Conservation (phyloP, 2,797 vertebrate species). For the Cottoperca gobio region DNA sequence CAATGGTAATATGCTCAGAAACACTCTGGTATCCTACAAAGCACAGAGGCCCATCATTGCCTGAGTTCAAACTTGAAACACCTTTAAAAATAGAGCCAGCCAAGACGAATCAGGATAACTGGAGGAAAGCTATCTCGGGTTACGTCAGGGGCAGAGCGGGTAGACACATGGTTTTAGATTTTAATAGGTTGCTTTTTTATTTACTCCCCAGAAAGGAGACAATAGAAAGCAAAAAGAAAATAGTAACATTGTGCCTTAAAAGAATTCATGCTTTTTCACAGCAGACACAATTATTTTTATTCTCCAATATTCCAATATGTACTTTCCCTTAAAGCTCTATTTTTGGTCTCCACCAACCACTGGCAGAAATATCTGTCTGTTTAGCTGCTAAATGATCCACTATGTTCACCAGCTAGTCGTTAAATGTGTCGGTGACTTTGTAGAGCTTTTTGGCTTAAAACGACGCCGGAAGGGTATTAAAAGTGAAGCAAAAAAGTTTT, state of each 20-base stretch:
- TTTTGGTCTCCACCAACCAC: background rate
- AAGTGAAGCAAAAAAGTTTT: background rate
- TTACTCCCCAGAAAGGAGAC: background rate
- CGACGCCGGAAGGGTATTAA: background rate
- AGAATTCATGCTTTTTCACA: background rate
- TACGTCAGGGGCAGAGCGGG: background rate
- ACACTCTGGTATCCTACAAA: conserved; percentile 45
- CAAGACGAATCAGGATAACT: background rate
- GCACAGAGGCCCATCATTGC: conserved; percentile 24
- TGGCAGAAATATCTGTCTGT: background rate
- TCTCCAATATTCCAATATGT: too few species aligned
- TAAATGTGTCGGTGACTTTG: background rate
- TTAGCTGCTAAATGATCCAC: background rate
- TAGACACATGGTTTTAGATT: background rate
- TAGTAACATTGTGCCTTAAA: background rate
- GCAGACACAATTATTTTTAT: background rate
- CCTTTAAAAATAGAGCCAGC: background rate
- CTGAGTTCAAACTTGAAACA: conserved; percentile 31
- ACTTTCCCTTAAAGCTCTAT: background rate
- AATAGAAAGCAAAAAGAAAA: background rate
- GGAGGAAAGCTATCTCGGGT: background rate
- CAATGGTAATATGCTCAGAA: conserved; percentile 35
- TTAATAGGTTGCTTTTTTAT: background rate
- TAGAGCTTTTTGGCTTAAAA: background rate
- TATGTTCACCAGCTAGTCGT: background rate